Base-by-base conservation (phyloP, 1,140 invertebrate species). In the Drosophila aff. region DNA sequence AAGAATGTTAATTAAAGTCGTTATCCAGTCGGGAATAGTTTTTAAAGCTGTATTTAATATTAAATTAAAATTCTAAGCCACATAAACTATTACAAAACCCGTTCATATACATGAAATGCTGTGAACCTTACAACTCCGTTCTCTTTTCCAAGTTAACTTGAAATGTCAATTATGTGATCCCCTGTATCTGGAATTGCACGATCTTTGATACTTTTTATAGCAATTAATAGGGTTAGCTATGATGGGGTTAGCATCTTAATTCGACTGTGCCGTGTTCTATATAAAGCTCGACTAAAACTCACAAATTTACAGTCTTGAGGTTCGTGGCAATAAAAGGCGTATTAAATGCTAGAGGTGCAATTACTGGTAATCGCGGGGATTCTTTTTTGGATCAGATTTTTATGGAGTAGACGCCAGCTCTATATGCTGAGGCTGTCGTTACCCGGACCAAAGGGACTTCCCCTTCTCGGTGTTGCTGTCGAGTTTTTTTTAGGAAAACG, bases 401-500 rank as follows among this genome's bases (percentile, higher is more conserved):
- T 92, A 7, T 91, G 89, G 92, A 78, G 58, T 26, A 79, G 89
- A 4, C 68, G 91, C 13, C 74, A 58, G 55, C 50, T 79, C 16
- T 91, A 92, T 55, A 33, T 55, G 13, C 50, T 91, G 18, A 79
- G 79, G 43, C 21, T 76, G 1, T 71, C 77, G 40, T 10, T 92
- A 8, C 79, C 81, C 1, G 92, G 89, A 18, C 78, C 86, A 8
- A n/a, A 60, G 2, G 78, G 89, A n/a, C 74, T 75, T 50, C 91
- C 91, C 1, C 33, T 91, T 3, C 15, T 92, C 8, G 91, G 91
- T 10, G 71, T 59, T 21, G 59, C 50, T 3, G 15, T 15, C 2
- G 44, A 62, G 21, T 15, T 41, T 64, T 41, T 59, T 5, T 23
- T 47, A 23, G 8, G 18, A 10, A 21, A 43, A 13, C 36, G 47